Evolutionary conservation across 2,797 vertebrate genomes (phyloP), one percentile per base, ranked within the genome.

Genomic region (Graptemys geographica): DNA sequence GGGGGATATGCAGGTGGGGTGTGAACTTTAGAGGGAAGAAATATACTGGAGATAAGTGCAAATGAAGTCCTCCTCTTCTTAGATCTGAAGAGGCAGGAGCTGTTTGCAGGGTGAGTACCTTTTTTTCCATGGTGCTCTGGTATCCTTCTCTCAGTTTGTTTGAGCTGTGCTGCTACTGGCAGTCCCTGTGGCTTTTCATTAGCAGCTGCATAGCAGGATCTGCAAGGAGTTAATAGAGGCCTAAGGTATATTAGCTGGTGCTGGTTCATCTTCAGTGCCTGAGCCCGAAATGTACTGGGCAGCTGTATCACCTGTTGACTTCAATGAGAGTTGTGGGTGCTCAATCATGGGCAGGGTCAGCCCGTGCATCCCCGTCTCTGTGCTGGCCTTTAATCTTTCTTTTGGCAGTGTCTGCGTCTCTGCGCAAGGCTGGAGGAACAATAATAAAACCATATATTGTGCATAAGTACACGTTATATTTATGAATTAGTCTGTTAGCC

Each of bases 81-180:
- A 49, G 13, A 31, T 49, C 11, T 33, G 28, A 7, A 52, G 51
- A 52, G 57, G 41, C 19, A 49, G 28, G 11, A 49, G n/a, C 56
- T 33, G 56, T 59, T 83, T 57, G 41, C 37, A 18, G 11, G 4
- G 5, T 37, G 53, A 37, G 27, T 81, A 37, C 28, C 27, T 23
- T 3, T 1, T 1, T 1, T 15, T 2, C 23, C 18, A 37, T 1
- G 2, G 4, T 37, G 49, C 78, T 4, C 4, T 0, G 51, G 41
- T 47, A 76, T 16, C 44, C 44, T 49, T 19, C 2, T 33, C 56
- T 16, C 72, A 21, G 9, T 2, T 1, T 15, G 18, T 18, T 0
- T 9, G 31, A 25, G 51, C 47, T 9, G 53, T 18, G n/a, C 31
- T 0, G 0, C 79, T 37, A 6, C 44, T 28, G 44, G 47, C 59